Conservation (phyloP, 2,113 vertebrate genomes). For the Elephas maximus region DNA sequence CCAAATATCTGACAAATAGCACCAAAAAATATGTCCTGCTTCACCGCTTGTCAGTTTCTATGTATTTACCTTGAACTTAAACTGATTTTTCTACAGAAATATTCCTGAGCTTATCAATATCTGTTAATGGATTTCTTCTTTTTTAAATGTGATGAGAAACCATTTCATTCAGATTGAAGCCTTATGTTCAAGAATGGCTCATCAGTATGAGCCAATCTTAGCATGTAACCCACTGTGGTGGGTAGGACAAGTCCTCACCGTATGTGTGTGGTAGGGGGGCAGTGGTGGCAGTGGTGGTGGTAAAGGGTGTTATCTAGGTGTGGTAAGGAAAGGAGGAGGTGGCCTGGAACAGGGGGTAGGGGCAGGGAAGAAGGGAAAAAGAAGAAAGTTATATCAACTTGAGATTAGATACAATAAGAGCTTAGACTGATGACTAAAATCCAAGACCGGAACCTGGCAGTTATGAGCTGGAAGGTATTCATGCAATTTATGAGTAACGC, state of each 20-base stretch:
- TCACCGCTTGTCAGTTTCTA: slow-evolving; percentile 65
- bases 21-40: background rate
- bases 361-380: slow-evolving; percentile 55
- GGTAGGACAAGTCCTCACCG: background rate
- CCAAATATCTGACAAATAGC: slow-evolving; percentile 63
- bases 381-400: slow-evolving; percentile 62
- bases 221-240: background rate
- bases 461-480: slow-evolving; percentile 85
- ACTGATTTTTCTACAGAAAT: slow-evolving; percentile 56
- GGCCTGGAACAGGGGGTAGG: background rate
- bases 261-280: background rate
- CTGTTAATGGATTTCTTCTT: slow-evolving; percentile 21
- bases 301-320: background rate
- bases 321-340: background rate
- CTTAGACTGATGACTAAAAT: slow-evolving; percentile 79
- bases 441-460: slow-evolving; percentile 69
- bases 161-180: slow-evolving; percentile 59
- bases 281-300: background rate
- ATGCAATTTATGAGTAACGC: slow-evolving; percentile 87
- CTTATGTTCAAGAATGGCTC: slow-evolving; percentile 30
- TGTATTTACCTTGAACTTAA: slow-evolving; percentile 58
- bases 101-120: slow-evolving; percentile 54
- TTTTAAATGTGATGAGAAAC: slow-evolving; percentile 14
- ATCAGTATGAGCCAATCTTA: background rate
- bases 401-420: slow-evolving; percentile 72